Base-by-base conservation (phyloP, 2,888 invertebrate species). In the Tholera decimalis region DNA sequence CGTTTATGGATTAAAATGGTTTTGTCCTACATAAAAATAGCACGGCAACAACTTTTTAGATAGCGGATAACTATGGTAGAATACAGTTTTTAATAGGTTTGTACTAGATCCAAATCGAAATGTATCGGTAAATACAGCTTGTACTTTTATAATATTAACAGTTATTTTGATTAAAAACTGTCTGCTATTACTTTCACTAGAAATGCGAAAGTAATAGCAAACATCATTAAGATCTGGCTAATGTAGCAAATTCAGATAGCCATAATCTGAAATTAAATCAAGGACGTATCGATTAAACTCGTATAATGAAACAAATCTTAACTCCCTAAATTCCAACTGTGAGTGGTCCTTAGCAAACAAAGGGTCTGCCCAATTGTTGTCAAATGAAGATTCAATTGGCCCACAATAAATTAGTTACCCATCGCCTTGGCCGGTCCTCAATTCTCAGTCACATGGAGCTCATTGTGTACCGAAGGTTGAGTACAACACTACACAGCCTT, bases 301-400 rank as follows among this genome's bases (percentile, higher is more conserved):
- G 63, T 66, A 73, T 79, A 83, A 77, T 82, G 72, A 65, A 80
- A 89, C 90, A 88, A 88, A 87, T 88, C 88, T 87, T 82, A 73
- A 85, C 84, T 85, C 79, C 55, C 77, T 82, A 70, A 77, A 83
- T 77, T 73, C 86, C 82, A 83, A 79, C 82, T 71, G 74, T 80
- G 68, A 68, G 75, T 70, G 57, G 71, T 79, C 64, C 69, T 65
- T 69, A 41, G 67, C 83, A 85, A 83, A 91, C 92, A 91, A 91
- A 91, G 90, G 83, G 87, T 82, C 88, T 83, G 83, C 88, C 91
- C 91, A 91, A 92, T 92, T 91, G 92, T 93, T 92, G 93, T 93
- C 92, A 91, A 93, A 92, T 93, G 93, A 94, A 93, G 92, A 94
- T 94, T 94, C 94, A 93, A 94, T 94, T 93, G 94, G 89, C 83